Conservation (phyloP, 2,797 vertebrate genomes). For the Ctenosaura bakeri region DNA sequence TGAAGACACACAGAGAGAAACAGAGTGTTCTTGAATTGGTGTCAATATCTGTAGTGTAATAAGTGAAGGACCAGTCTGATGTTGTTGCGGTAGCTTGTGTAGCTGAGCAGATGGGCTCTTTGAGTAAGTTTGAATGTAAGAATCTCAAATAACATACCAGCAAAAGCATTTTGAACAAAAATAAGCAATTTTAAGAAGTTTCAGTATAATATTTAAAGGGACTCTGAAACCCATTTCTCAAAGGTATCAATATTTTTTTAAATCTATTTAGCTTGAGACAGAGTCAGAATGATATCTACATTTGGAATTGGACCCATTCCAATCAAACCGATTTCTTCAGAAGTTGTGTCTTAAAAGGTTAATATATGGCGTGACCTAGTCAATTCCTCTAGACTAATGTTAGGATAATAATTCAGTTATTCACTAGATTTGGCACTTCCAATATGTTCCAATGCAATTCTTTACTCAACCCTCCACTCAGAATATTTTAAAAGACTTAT, state of each 20-base stretch:
- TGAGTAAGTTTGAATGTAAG: constrained; percentile 40
- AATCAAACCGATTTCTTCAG: neutral
- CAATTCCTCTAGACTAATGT: neutral
- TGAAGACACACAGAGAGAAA: constrained; percentile 49
- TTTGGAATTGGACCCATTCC: neutral
- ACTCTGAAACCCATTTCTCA: neutral
- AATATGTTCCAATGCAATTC: neutral
- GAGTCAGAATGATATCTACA: neutral
- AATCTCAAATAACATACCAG: constrained; percentile 20
- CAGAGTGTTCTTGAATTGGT: constrained; percentile 52
- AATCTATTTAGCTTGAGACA: neutral
- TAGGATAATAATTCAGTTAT: neutral
- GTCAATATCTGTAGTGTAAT: constrained; percentile 49
- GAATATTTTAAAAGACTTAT: neutral
- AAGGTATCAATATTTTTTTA: neutral
- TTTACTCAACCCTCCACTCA: neutral
- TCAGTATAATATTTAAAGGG: neutral
- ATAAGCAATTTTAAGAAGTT: neutral
- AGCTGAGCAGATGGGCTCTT: constrained; percentile 48
- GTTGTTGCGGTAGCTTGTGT: constrained; percentile 32
- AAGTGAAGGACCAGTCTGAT: constrained; percentile 42
- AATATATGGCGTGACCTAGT: neutral
- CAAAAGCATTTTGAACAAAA: constrained; percentile 3
- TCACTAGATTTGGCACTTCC: neutral
- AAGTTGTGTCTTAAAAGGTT: neutral